phyloP scores from a whole-genome alignment of 1,140 invertebrate species.

The Drosophila parvula region DNA sequence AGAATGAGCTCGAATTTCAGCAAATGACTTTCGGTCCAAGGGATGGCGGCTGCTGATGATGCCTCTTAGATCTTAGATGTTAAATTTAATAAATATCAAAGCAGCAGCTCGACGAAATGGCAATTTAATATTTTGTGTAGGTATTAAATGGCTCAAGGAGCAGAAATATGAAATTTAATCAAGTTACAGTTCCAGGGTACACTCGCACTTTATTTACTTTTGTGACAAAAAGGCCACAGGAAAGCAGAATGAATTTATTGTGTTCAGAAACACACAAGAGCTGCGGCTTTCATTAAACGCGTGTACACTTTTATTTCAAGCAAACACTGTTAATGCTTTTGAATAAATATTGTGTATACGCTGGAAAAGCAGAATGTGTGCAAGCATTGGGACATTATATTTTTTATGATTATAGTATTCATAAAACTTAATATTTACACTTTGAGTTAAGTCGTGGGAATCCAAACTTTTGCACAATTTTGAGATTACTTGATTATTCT shows the following conservation, averaged over 20 bases:
- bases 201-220: constrained; percentile 33
- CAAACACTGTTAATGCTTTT: neutral
- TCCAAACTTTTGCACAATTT: neutral
- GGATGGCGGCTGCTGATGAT: constrained; percentile 14
- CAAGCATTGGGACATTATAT: neutral
- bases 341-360: constrained; percentile 20
- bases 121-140: constrained; percentile 50
- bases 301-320: neutral
- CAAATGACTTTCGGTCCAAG: constrained; percentile 26
- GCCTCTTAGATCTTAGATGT: constrained; percentile 34
- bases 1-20: constrained; percentile 54
- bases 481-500: neutral
- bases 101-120: constrained; percentile 41
- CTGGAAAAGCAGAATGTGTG: neutral
- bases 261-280: neutral
- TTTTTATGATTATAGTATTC: neutral
- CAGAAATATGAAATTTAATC: constrained; percentile 25
- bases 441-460: neutral
- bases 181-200: constrained; percentile 18
- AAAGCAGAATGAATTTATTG: constrained; percentile 7
- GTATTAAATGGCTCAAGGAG: constrained; percentile 46
- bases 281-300: constrained; percentile 3
- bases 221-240: constrained; percentile 3
- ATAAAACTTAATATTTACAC: neutral
- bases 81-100: constrained; percentile 74